A percentile compares a stretch with the other conserved stretches of the same genome.
These are phyloP conservation scores for Rattus rattus DNA, from an alignment of 2,113 vertebrate species.

Conservation along the genomic window DNA sequence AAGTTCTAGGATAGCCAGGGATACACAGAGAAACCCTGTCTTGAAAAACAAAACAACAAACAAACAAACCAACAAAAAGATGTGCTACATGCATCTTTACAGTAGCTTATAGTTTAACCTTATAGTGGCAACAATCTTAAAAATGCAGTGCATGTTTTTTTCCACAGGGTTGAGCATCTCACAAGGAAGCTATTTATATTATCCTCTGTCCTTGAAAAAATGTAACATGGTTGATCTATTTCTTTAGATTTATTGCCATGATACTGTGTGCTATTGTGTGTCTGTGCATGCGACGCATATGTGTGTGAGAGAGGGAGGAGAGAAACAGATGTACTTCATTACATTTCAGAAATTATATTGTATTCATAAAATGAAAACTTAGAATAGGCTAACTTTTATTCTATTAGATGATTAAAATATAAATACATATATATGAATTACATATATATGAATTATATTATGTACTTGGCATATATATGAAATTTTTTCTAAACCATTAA, in stretches of 20 bases:
- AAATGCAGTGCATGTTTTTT: neutral
- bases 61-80: neutral
- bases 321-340: neutral
- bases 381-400: neutral
- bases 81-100: neutral
- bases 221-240: neutral
- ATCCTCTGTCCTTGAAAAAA: neutral
- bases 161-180: neutral
- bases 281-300: neutral
- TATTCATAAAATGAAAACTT: neutral
- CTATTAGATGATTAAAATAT: neutral
- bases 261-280: neutral
- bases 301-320: neutral
- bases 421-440: neutral
- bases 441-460: neutral
- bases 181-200: neutral
- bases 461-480: neutral
- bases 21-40: neutral
- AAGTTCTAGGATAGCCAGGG: neutral
- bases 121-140: neutral
- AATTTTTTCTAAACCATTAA: slow-evolving; percentile 46
- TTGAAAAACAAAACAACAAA: neutral
- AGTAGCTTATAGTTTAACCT: neutral
- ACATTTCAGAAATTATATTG: neutral
- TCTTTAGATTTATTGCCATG: neutral